Base-by-base conservation (phyloP, 2,113 vertebrate species). In the Tor tambroides region DNA sequence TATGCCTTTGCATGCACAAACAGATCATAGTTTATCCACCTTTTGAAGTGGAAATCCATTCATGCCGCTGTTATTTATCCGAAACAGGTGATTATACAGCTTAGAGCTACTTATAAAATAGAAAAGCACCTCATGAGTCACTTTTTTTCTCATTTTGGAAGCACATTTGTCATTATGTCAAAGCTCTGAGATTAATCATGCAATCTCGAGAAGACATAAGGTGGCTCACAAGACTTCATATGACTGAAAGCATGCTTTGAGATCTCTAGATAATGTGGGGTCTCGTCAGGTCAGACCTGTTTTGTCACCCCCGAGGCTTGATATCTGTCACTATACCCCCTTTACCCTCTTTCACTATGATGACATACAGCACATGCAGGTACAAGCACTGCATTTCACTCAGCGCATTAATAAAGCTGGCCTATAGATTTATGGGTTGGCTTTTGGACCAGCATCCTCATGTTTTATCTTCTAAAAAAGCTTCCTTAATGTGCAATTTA, bases 251-350 rank as follows among this genome's bases (percentile, higher is more conserved):
- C 85, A 85, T 38, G 69, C 75, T 65, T 35, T 11, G 69, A 87
- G 84, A 54, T 85, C 8, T 59, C 56, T 49, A 83, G 74, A 78
- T 86, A 87, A 89, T 88, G 91, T 83, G 72, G 49, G 46, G 69
- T 92, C 92, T 94, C 85, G 91, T 92, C 87, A 87, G 93, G 92
- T 87, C 87, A 30, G 78, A 89, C 89, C 81, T 90, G 90, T 92
- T 91, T 88, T 89, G 85, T 92, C 89, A 90, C 91, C 91, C 90
- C 87, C 75, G 87, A 93, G 76, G 56, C 69, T 84, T 83, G 69
- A 41, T 85, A 76, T 92, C 92, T 92, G 88, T 93, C 93, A 93
- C 71, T 88, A 90, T 86, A 91, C 90, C 92, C 90, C 92, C 92
- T 91, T 94, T 89, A 83, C 54, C 81, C 88, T 89, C 84, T 76